Evolutionary conservation across 2,797 vertebrate species (phyloP), one percentile per base, ranked within the genome.

Genomic region (Pagetopsis macropterus): DNA sequence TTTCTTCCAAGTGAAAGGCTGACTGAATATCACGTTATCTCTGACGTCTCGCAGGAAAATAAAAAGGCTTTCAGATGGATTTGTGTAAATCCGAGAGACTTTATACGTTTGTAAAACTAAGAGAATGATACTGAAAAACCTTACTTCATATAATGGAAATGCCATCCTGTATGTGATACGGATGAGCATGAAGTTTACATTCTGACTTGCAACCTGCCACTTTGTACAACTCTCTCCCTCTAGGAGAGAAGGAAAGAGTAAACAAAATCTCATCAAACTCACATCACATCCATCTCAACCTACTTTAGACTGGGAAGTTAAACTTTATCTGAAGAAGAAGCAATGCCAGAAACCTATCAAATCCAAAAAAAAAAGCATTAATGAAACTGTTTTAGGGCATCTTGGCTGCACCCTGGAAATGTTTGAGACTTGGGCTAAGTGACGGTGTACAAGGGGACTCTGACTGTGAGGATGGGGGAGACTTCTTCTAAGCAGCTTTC

Each of bases 401-500:
- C 82, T 92, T 92, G 87, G 91, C 91, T 91, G 79, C 88, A 86
- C 84, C 84, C 81, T 84, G 55, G 71, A 86, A 88, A 90, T 88
- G 84, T 91, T 89, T 79, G 76, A 86, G 83, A 91, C 86, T 92
- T 90, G 84, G 88, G 84, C 85, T 71, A 92, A 89, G 88, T 90
- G 86, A 89, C 46, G 85, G 87, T 79, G 87, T 91, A 85, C 84
- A 83, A 80, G 87, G 91, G 83, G 87, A 90, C 88, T 90, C 82
- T 92, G 81, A 87, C 85, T 89, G 90, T 79, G 86, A 89, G 88
- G 89, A 89, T 87, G 91, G 91, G 87, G 89, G 89, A 86, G 87
- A 87, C 79, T 87, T 91, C 84, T 82, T 80, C 83, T 94, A 94
- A 95, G 93, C 93, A 89, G 92, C 93, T 94, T 94, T 94, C 86